Evolutionary conservation across 1,140 invertebrate genomes (phyloP), one percentile per base, ranked within the genome.

Genomic region (Macrobrachium rosenbergii): DNA sequence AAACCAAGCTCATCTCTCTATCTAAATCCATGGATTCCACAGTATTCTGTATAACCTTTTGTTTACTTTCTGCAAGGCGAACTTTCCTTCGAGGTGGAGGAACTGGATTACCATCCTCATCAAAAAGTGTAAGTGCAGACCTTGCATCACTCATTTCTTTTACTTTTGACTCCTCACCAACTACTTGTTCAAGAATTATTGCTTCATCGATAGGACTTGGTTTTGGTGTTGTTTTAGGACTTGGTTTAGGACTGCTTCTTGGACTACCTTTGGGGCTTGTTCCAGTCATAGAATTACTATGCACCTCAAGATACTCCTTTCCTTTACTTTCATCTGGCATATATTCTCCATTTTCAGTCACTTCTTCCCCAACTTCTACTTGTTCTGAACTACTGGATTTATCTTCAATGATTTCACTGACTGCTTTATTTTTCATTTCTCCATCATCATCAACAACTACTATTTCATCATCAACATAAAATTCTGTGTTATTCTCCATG

Each of bases 51-150:
- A 73, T 76, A 52, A 72, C 43, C 21, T 64, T 76, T 23, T 67
- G 62, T 60, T 88, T 88, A 16, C 73, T 58, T 37, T 88, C 87
- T 14, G 60, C 58, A 2, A 83, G 80, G 12, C 77, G 72, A n/a
- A 85, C 82, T 89, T 94, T 94, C 80, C 93, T 92, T 59, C 95
- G 93, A 21, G 94, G 93, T 7, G 95, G 94, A 83, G 93, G 92
- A 16, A 93, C 90, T 2, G 95, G 95, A 89, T 92, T 92, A 23
- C 92, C 93, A 16, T 94, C 93, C 86, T 94, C 92, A 78, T 95
- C 94, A 86, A 94, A 93, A 17, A 96, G 91, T 14, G 94, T 93
- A 63, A 96, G 92, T 90, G 95, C 94, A 86, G 94, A 93, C 69
- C 75, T 85, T 73, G 76, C 45, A 14, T 83, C 87, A 23, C 43